phyloP scores from a whole-genome alignment of 92 coral and sea anemone species.

The Epizoanthus fatuus region DNA sequence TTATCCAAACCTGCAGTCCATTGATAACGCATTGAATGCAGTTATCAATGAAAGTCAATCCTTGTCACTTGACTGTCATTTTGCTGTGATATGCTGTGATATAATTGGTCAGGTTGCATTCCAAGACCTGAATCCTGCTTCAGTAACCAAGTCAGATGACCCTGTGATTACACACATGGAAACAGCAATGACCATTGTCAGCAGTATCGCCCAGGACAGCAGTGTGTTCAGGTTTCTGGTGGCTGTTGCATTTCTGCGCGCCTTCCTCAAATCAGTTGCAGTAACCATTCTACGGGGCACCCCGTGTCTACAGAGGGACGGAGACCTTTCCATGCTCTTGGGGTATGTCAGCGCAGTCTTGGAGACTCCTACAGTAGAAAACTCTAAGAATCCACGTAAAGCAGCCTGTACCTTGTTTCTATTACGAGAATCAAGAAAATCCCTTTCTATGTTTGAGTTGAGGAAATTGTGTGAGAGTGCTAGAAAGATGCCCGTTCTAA shows the following conservation, averaged over 20 bases:
- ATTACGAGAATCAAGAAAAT: constrained; percentile 79
- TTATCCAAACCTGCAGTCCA: constrained; percentile 71
- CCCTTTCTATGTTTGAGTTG: constrained; percentile 73
- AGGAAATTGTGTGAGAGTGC: constrained; percentile 68
- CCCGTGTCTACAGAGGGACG: constrained; percentile 51
- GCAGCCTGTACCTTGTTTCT: constrained; percentile 58
- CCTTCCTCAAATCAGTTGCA: constrained; percentile 76
- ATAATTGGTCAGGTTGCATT: constrained; percentile 85
- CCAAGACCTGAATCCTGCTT: constrained; percentile 53
- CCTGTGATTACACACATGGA: constrained; percentile 67
- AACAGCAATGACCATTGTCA: constrained; percentile 63
- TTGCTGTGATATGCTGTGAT: constrained; percentile 94
- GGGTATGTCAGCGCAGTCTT: constrained; percentile 67
- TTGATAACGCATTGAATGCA: constrained; percentile 63
- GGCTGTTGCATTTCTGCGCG: constrained; percentile 84
- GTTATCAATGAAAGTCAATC: constrained; percentile 2
- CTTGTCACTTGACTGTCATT: constrained; percentile 75
- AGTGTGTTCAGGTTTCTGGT: constrained; percentile 71
- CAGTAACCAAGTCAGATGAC: constrained; percentile 80
- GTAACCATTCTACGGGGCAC: constrained; percentile 56
- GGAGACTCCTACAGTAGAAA: constrained; percentile 20
- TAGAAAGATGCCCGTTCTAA: constrained; percentile 63
- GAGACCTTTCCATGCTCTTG: constrained; percentile 66
- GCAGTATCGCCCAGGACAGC: constrained; percentile 29
- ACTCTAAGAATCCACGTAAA: constrained; percentile 23